phyloP scores from a whole-genome alignment of 2,888 invertebrate species.

The Vesta saturnalis region DNA sequence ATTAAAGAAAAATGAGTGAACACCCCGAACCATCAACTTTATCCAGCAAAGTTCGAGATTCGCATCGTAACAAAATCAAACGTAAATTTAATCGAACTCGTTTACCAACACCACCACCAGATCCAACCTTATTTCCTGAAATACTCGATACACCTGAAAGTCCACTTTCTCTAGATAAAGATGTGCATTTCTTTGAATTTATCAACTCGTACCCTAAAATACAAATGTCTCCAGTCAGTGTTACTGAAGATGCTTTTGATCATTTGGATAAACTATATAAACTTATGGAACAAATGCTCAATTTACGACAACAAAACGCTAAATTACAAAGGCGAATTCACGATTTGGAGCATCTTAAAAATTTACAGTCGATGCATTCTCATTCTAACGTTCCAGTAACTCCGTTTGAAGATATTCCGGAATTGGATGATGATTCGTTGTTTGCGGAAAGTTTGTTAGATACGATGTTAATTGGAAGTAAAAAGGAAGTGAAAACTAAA shows the following conservation, averaged over 20 bases:
- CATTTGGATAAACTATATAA: conserved; percentile 82
- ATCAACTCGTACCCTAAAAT: conserved; percentile 58
- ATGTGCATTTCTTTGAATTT: conserved; percentile 63
- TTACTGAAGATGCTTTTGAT: conserved; percentile 75
- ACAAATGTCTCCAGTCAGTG: conserved; percentile 67
- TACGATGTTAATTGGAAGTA: conserved; percentile 68
- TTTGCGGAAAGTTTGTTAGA: conserved; percentile 72
- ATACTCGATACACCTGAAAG: conserved; percentile 20
- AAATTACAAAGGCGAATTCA: conserved; percentile 73
- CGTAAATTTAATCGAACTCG: conserved; percentile 50
- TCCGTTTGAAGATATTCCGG: conserved; percentile 65
- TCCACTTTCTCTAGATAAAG: conserved; percentile 47
- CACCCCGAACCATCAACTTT: conserved; percentile 15
- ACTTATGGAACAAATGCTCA: conserved; percentile 79
- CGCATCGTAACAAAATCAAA: conserved; percentile 31
- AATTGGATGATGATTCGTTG: conserved; percentile 71
- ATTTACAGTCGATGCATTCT: conserved; percentile 69
- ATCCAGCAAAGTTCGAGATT: conserved; percentile 16
- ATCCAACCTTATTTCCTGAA: conserved; percentile 51
- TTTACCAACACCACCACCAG: conserved; percentile 63
- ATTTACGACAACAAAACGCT: conserved; percentile 76
- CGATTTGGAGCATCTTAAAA: conserved; percentile 77
- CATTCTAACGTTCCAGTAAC: conserved; percentile 54
- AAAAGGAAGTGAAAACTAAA: conserved; percentile 49
- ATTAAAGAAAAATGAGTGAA: conserved; percentile 35